These are phyloP conservation scores for Onychomys arenicola DNA, from an alignment of 2,797 vertebrate genomes.

Conservation along the genomic window DNA sequence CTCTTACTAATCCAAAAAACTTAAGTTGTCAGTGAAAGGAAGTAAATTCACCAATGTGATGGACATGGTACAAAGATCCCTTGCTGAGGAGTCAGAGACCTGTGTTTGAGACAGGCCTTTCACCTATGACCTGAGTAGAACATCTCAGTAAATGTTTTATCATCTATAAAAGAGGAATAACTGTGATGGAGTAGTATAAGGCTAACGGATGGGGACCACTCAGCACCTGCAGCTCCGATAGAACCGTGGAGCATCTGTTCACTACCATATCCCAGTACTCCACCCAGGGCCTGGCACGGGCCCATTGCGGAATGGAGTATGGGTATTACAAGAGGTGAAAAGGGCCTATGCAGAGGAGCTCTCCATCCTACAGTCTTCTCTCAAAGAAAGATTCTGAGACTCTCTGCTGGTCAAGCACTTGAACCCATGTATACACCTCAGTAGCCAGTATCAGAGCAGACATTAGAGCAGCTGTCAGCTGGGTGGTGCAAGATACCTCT, in stretches of 20 bases:
- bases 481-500: background rate
- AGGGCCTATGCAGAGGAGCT: background rate
- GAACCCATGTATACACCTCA: background rate
- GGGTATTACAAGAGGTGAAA: background rate
- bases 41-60: background rate
- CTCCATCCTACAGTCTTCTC: background rate
- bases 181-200: background rate
- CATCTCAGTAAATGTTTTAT: background rate
- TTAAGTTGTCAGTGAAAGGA: background rate
- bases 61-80: background rate
- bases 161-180: background rate
- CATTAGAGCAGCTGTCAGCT: background rate
- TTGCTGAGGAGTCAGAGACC: slow-evolving; percentile 18
- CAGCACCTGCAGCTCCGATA: background rate
- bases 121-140: background rate
- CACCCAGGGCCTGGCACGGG: background rate
- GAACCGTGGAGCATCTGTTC: background rate
- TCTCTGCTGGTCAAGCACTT: background rate
- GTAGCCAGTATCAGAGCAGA: background rate
- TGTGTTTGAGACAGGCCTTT: background rate
- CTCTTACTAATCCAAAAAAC: background rate
- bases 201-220: background rate
- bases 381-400: background rate
- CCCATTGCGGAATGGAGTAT: background rate
- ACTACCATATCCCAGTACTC: background rate